Evolutionary conservation across 2,797 vertebrate species (phyloP).

Genomic region (Ctenopoma multispine): DNA sequence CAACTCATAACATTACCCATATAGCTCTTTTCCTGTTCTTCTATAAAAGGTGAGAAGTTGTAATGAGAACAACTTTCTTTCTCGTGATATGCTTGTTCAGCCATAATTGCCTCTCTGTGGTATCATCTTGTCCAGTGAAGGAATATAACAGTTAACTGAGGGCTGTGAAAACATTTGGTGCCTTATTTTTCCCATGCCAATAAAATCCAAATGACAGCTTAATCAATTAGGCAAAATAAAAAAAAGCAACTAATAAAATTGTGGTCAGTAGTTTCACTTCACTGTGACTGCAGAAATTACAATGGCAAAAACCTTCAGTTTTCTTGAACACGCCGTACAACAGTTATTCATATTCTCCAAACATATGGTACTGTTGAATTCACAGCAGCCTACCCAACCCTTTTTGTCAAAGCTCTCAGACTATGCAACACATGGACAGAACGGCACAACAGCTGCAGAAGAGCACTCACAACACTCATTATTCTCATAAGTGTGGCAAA

Average conservation of each 20-base stretch:
- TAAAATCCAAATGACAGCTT: slow-evolving; percentile 49
- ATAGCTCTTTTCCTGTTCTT: slow-evolving; percentile 18
- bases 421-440: slow-evolving; percentile 72
- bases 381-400: slow-evolving; percentile 30
- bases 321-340: slow-evolving; percentile 37
- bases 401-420: slow-evolving; percentile 35
- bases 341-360: slow-evolving; percentile 40
- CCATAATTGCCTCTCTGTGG: slow-evolving; percentile 64
- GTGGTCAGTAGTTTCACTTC: slow-evolving; percentile 20
- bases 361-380: slow-evolving; percentile 55
- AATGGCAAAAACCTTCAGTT: slow-evolving; percentile 46
- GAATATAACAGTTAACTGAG: slow-evolving; percentile 61
- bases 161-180: slow-evolving; percentile 56
- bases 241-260: slow-evolving; percentile 23
- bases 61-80: slow-evolving; percentile 67
- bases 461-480: slow-evolving; percentile 54
- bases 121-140: slow-evolving; percentile 49
- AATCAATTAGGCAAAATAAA: slow-evolving; percentile 25
- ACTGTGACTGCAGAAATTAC: slow-evolving; percentile 45
- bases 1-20: background rate
- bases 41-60: slow-evolving; percentile 51
- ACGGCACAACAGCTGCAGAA: slow-evolving; percentile 47
- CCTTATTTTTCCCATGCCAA: slow-evolving; percentile 52
- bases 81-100: slow-evolving; percentile 53
- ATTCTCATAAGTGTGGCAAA: slow-evolving; percentile 58